Percentiles rank a stretch among this genome's conserved stretches.
These are phyloP conservation scores for Bombus ignitus DNA, from an alignment of 1,140 invertebrate genomes.

Conservation along the genomic window DNA sequence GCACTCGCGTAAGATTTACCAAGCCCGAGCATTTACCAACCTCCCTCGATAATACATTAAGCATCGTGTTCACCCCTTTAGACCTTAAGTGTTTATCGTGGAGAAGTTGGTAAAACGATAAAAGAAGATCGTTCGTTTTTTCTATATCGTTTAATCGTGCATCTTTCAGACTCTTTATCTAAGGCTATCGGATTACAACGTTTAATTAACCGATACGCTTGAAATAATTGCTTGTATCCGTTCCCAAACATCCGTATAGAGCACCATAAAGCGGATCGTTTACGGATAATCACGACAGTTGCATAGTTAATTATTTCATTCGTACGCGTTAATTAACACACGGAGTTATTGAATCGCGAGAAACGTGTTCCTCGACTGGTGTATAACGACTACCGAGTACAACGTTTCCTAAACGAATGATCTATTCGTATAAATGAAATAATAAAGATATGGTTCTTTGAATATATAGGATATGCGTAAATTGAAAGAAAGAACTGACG, in stretches of 20 bases:
- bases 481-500: neutral
- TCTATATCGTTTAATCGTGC: neutral
- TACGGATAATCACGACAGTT: neutral
- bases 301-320: neutral
- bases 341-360: no score
- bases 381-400: no score
- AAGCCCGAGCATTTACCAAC: slow-evolving; percentile 68
- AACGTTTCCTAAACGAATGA: no score
- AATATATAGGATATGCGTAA: neutral
- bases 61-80: slow-evolving; percentile 22
- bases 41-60: slow-evolving; percentile 57
- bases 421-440: neutral
- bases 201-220: neutral
- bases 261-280: neutral
- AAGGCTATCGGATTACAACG: no score
- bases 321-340: neutral
- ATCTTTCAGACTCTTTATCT: no score
- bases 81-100: slow-evolving; percentile 47
- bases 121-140: slow-evolving; percentile 26
- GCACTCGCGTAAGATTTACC: slow-evolving; percentile 76
- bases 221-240: slow-evolving; percentile 6
- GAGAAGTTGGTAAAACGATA: slow-evolving; percentile 38
- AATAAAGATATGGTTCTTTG: neutral
- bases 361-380: neutral
- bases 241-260: no score